A percentile compares a stretch with the other conserved stretches of the same genome.
These are phyloP conservation scores for Drosophila neotestacea DNA, from an alignment of 2,888 invertebrate species.

Conservation along the genomic window DNA sequence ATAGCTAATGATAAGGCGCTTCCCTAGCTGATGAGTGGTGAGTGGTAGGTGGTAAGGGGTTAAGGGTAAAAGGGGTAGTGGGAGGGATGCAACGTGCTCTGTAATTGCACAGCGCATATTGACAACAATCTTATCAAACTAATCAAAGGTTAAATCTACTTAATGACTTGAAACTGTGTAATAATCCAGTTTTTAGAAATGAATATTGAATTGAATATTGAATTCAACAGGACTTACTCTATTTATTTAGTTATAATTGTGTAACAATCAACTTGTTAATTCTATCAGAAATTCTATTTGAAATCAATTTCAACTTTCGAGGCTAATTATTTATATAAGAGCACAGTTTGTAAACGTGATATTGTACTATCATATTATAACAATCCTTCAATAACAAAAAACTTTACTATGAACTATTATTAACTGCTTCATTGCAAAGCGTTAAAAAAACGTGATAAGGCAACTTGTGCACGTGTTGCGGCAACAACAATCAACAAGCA, in stretches of 20 bases:
- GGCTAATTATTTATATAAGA: not conserved
- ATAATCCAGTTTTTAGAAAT: not conserved
- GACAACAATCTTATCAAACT: slow-evolving; percentile 8
- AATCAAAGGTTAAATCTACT: not conserved
- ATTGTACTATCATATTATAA: too few relatives aligned
- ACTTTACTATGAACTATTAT: not conserved
- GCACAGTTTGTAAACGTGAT: slow-evolving; percentile 5
- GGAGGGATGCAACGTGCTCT: too few relatives aligned
- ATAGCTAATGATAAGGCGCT: slow-evolving; percentile 6
- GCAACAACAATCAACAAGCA: slow-evolving; percentile 5
- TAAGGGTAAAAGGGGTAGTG: not conserved
- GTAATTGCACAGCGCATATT: slow-evolving; percentile 14
- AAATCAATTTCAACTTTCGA: not conserved
- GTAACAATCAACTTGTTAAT: not conserved
- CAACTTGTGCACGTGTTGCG: slow-evolving; percentile 33
- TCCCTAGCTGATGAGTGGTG: not conserved
- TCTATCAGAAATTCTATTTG: not conserved
- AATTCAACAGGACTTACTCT: too few relatives aligned
- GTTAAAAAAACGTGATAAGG: slow-evolving; percentile 38
- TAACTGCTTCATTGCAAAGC: not conserved
- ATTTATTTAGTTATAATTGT: too few relatives aligned
- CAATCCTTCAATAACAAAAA: not conserved
- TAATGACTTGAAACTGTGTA: not conserved
- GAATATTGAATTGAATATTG: too few relatives aligned
- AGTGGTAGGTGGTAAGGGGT: not conserved